Conservation (phyloP, 2,888 invertebrate genomes). For the Terebella lapidaria region DNA sequence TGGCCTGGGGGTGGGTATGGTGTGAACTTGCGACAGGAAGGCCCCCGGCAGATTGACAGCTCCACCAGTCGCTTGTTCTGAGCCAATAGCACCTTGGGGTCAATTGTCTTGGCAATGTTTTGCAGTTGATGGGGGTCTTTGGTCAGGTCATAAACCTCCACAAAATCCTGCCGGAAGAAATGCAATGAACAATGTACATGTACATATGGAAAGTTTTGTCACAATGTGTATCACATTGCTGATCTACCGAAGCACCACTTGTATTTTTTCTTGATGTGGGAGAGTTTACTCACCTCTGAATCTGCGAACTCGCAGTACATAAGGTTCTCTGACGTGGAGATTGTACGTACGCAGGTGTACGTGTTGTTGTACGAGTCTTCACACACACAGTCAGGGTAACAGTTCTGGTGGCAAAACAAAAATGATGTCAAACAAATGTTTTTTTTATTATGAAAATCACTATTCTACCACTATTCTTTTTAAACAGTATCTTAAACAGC, state of each 20-base stretch:
- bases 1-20: neutral
- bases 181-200: too few relatives aligned
- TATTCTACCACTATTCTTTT: too few relatives aligned
- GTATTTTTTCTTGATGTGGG: too few relatives aligned
- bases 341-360: slow-evolving; percentile 68
- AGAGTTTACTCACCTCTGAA: slow-evolving; percentile 15
- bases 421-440: neutral
- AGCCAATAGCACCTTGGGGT: slow-evolving; percentile 16
- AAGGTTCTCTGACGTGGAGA: slow-evolving; percentile 58
- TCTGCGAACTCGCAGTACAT: slow-evolving; percentile 60
- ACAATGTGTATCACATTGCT: too few relatives aligned
- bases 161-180: slow-evolving; percentile 57
- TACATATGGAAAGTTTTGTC: too few relatives aligned
- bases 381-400: slow-evolving; percentile 70
- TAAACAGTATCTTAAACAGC: too few relatives aligned
- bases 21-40: slow-evolving; percentile 13
- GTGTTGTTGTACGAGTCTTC: slow-evolving; percentile 81
- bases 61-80: slow-evolving; percentile 19
- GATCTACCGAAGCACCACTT: too few relatives aligned
- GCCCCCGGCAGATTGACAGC: slow-evolving; percentile 24
- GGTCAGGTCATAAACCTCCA: slow-evolving; percentile 72
- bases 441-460: neutral
- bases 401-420: slow-evolving; percentile 59
- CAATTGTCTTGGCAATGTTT: slow-evolving; percentile 56
- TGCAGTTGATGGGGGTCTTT: slow-evolving; percentile 68